Percentiles rank a stretch among this genome's conserved stretches.
phyloP scores from a whole-genome alignment of 2,888 invertebrate species.

The Lucinisca nassula region DNA sequence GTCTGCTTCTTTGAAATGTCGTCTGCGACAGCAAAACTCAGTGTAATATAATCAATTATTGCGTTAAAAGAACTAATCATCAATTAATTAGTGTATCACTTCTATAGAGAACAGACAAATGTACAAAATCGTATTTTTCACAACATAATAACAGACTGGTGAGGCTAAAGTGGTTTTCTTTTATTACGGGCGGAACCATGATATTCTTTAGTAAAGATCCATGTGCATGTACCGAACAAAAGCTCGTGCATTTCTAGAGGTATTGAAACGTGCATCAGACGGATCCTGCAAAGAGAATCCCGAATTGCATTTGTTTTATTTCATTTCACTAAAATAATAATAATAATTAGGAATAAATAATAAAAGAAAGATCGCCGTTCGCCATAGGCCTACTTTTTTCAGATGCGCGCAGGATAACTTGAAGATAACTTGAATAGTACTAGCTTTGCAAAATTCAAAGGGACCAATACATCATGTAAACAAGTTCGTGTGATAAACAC shows the following conservation, averaged over 20 bases:
- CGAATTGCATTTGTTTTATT: no score
- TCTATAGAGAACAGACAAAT: neutral
- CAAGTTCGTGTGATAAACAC: no score
- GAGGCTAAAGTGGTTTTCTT: neutral
- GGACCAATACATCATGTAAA: no score
- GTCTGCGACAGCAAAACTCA: neutral
- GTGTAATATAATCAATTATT: constrained; percentile 9
- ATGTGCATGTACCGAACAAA: neutral
- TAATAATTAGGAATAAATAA: no score
- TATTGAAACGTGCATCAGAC: neutral
- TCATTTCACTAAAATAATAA: no score
- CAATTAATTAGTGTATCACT: constrained; percentile 1
- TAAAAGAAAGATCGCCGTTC: no score
- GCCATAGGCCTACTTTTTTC: no score
- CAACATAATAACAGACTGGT: neutral
- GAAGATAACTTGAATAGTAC: no score
- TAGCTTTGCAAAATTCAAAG: no score
- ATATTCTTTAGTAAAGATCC: neutral
- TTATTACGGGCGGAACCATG: neutral
- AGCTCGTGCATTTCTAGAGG: neutral
- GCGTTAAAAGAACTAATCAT: neutral
- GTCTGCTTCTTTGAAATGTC: constrained; percentile 29
- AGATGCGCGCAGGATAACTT: no score
- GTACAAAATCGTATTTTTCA: neutral
- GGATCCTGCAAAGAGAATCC: no score